A percentile compares a stretch with the other conserved stretches of the same genome.
Evolutionary conservation across 2,888 invertebrate genomes (phyloP).

Genomic region (Ommatoiulus sabulosus): DNA sequence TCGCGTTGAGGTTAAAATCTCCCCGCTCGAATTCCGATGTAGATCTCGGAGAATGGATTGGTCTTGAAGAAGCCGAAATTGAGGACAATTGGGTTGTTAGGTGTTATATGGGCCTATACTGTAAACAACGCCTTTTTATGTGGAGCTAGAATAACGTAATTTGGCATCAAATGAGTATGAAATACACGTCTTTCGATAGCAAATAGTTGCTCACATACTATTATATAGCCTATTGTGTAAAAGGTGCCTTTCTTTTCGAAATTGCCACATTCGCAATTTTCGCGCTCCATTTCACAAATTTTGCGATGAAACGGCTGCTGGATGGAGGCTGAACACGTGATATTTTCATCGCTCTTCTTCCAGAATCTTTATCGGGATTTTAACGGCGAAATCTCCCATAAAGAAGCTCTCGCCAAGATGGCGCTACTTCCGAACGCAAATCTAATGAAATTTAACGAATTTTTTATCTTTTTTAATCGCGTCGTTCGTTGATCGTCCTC

Average conservation of each 20-base stretch:
- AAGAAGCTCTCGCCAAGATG: neutral
- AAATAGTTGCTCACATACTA: neutral
- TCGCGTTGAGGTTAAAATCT: no score
- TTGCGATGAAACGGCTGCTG: neutral
- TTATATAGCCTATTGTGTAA: neutral
- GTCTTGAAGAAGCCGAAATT: neutral
- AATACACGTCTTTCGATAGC: neutral
- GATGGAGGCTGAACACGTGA: neutral
- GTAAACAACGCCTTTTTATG: neutral
- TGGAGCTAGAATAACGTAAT: constrained; percentile 7
- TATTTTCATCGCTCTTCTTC: neutral
- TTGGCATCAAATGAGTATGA: constrained; percentile 16
- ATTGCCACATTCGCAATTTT: constrained; percentile 37
- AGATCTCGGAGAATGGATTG: no score
- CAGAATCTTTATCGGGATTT: neutral
- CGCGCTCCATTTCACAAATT: neutral
- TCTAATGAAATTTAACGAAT: neutral
- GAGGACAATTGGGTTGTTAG: neutral
- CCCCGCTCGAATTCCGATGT: no score
- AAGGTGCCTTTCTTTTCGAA: neutral
- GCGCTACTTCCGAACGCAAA: neutral
- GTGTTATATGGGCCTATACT: neutral
- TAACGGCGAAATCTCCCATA: neutral
- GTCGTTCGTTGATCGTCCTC: no score
- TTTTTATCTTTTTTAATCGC: neutral